Evolutionary conservation across 2,113 vertebrate genomes (phyloP).

Genomic region (Illadopsis cleaveri): DNA sequence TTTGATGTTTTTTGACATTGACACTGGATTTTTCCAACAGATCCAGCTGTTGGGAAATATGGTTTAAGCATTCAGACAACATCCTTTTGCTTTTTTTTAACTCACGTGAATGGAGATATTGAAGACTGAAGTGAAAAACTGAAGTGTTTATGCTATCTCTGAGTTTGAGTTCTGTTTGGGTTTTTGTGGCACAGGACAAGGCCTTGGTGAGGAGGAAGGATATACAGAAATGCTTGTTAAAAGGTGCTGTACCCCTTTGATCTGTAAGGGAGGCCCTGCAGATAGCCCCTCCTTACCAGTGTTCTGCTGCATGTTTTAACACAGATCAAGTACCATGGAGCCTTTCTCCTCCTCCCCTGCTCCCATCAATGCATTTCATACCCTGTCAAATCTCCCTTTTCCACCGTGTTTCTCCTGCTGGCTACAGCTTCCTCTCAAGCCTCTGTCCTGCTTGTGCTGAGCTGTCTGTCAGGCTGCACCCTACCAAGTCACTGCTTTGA

Average conservation of each 20-base stretch:
- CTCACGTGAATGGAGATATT: fast-evolving
- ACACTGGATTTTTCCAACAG: not conserved
- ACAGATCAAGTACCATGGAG: not conserved
- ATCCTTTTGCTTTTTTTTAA: not conserved
- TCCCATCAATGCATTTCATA: fast-evolving
- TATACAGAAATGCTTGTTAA: not conserved
- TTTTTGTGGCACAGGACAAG: fast-evolving
- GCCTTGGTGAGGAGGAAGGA: not conserved
- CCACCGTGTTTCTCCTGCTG: not conserved
- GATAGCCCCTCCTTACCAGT: not conserved
- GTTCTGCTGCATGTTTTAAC: not conserved
- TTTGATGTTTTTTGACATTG: not conserved
- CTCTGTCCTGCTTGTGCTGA: not conserved
- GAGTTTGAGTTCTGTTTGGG: not conserved
- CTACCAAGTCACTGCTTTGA: not conserved
- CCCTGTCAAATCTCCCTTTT: not conserved
- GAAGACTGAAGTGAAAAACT: not conserved
- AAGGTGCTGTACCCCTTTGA: fast-evolving
- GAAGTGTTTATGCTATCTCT: not conserved
- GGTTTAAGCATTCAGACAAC: not conserved
- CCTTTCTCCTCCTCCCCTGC: not conserved
- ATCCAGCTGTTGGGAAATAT: not conserved
- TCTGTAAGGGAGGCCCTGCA: not conserved
- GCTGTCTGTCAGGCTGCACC: not conserved
- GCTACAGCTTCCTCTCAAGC: not conserved